Percentiles rank a stretch among this genome's conserved stretches.
These are phyloP conservation scores for Metaphire vulgaris DNA, from an alignment of 1,140 invertebrate genomes.

Conservation along the genomic window DNA sequence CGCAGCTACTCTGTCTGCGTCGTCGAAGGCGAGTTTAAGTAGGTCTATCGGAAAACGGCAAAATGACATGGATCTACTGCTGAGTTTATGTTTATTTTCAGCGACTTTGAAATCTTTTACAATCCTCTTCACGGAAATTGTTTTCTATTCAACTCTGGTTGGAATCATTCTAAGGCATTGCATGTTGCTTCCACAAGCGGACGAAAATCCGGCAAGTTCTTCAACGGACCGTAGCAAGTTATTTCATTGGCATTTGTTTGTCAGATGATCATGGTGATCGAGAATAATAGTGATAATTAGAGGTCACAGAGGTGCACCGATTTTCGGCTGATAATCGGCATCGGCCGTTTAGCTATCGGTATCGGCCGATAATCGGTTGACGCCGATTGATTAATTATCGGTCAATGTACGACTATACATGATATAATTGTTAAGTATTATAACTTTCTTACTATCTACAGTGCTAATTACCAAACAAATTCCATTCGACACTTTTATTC, in stretches of 20 bases:
- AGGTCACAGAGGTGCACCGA: background rate
- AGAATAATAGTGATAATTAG: background rate
- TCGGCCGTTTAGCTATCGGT: background rate
- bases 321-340: background rate
- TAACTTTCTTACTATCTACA: no score
- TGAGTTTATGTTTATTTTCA: background rate
- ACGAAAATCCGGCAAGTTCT: constrained; percentile 12
- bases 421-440: no score
- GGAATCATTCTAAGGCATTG: constrained; percentile 18
- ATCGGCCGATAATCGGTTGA: background rate
- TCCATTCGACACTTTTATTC: no score
- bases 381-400: background rate
- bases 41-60: no score
- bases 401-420: no score
- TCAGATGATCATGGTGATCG: background rate
- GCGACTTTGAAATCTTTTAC: constrained; percentile 23
- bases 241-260: background rate
- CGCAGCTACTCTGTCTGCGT: no score
- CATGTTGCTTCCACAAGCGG: constrained; percentile 15
- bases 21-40: no score
- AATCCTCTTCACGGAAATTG: constrained; percentile 29
- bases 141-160: constrained; percentile 30
- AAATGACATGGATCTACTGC: no score
- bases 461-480: no score
- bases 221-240: background rate